These are phyloP conservation scores for Schizopygopsis pylzovi DNA, from an alignment of 2,797 vertebrate genomes.

Conservation along the genomic window DNA sequence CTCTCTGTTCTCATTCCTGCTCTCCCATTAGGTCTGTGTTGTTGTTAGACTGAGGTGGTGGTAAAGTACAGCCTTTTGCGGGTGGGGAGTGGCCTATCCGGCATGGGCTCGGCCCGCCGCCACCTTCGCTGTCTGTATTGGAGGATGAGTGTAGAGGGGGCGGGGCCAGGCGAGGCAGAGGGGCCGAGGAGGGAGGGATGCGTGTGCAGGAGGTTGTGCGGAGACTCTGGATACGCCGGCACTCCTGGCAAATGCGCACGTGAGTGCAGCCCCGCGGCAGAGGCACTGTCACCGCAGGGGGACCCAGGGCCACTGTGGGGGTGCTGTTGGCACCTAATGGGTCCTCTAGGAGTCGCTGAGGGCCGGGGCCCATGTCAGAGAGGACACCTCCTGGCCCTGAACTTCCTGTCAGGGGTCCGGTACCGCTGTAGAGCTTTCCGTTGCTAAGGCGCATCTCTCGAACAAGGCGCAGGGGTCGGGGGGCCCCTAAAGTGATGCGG, in stretches of 20 bases:
- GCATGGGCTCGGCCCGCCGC: slow-evolving; percentile 71
- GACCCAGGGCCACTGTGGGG: slow-evolving; percentile 52
- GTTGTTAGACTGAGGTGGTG: slow-evolving; percentile 68
- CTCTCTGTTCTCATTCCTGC: slow-evolving; percentile 49
- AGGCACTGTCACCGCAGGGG: slow-evolving; percentile 70
- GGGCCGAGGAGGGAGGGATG: slow-evolving; percentile 63
- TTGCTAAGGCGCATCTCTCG: slow-evolving; percentile 90
- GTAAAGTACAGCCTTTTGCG: slow-evolving; percentile 69
- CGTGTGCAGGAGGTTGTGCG: slow-evolving; percentile 71
- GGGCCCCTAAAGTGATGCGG: slow-evolving; percentile 79
- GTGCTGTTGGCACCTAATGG: slow-evolving; percentile 71
- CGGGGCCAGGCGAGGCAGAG: slow-evolving; percentile 73
- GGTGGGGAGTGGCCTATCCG: slow-evolving; percentile 66
- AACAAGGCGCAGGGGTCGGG: slow-evolving; percentile 80
- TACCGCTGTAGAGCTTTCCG: slow-evolving; percentile 87
- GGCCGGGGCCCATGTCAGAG: slow-evolving; percentile 75
- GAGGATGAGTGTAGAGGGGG: slow-evolving; percentile 73
- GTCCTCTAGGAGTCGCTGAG: slow-evolving; percentile 79
- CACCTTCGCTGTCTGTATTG: slow-evolving; percentile 78
- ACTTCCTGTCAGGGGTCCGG: slow-evolving; percentile 74
- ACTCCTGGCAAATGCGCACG: slow-evolving; percentile 92
- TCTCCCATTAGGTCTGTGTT: slow-evolving; percentile 68
- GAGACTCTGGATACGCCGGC: slow-evolving; percentile 87
- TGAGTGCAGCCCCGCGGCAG: slow-evolving; percentile 83
- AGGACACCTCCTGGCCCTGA: slow-evolving; percentile 59